phyloP scores from a whole-genome alignment of 2,113 vertebrate species.

The Tupaia chinensis region DNA sequence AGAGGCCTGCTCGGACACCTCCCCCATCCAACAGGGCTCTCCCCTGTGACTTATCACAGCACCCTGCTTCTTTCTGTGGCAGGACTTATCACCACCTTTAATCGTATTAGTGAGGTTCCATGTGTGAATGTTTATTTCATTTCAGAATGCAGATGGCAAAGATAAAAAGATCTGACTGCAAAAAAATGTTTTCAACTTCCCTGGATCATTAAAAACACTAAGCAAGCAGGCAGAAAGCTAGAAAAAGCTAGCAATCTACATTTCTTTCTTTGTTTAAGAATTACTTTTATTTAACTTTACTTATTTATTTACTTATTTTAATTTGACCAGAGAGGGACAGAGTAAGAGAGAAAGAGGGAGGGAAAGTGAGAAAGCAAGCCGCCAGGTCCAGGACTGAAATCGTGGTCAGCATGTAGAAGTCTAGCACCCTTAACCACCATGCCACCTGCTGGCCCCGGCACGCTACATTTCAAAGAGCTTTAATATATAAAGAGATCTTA shows the following conservation, averaged over 20 bases:
- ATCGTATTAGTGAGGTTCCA: neutral
- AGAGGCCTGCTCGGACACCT: neutral
- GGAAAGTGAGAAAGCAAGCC: too few species aligned
- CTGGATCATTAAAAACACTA: neutral
- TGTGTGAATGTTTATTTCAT: neutral
- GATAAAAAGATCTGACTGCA: neutral
- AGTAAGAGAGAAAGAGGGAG: too few species aligned
- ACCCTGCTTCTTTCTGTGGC: neutral
- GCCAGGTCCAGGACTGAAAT: too few species aligned
- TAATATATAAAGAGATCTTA: slow-evolving; percentile 1
- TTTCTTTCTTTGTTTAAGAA: too few species aligned
- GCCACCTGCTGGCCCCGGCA: too few species aligned
- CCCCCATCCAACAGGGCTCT: neutral
- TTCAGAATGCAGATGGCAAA: slow-evolving; percentile 27
- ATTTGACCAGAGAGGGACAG: too few species aligned
- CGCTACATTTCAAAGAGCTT: neutral
- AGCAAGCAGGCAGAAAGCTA: neutral
- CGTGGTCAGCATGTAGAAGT: too few species aligned
- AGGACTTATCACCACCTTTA: neutral
- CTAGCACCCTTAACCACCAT: too few species aligned
- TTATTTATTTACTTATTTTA: too few species aligned
- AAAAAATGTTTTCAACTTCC: neutral
- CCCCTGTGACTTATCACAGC: neutral
- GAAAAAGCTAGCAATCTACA: neutral
- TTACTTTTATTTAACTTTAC: too few species aligned